Conservation (phyloP, 2,113 vertebrate species). For the Euleptes europaea region DNA sequence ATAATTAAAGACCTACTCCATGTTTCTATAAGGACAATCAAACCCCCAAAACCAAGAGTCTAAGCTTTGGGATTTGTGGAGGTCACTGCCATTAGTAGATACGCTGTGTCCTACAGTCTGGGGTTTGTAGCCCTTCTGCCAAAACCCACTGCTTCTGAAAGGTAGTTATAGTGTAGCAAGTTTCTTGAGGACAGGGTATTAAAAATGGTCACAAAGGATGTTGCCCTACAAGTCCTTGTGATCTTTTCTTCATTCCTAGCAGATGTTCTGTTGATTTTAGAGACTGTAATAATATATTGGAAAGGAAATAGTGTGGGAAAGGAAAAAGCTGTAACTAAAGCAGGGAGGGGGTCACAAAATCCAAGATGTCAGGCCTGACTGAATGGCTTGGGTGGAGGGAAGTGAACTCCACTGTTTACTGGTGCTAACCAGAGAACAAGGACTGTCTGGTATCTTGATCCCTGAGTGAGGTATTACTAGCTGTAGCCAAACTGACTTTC, state of each 20-base stretch:
- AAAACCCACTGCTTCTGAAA: neutral
- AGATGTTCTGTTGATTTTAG: neutral
- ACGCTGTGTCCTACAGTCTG: neutral
- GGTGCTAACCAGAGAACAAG: neutral
- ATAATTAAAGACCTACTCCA: neutral
- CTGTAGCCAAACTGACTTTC: neutral
- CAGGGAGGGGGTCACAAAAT: neutral
- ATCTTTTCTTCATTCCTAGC: neutral
- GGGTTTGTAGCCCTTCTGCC: neutral
- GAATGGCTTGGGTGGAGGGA: neutral
- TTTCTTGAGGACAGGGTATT: neutral
- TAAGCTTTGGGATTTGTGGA: neutral
- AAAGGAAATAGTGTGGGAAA: neutral
- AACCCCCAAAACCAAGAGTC: neutral
- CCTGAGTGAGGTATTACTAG: neutral
- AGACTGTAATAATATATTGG: neutral
- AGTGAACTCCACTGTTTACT: neutral
- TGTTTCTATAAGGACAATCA: neutral
- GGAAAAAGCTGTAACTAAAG: no score
- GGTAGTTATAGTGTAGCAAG: neutral
- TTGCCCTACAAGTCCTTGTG: neutral
- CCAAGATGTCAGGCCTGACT: neutral
- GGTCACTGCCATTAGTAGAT: neutral
- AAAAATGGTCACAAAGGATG: no score
- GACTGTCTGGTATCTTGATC: neutral